Base-by-base conservation (phyloP, 2,113 vertebrate genomes). In the Scartelaos histophorus region DNA sequence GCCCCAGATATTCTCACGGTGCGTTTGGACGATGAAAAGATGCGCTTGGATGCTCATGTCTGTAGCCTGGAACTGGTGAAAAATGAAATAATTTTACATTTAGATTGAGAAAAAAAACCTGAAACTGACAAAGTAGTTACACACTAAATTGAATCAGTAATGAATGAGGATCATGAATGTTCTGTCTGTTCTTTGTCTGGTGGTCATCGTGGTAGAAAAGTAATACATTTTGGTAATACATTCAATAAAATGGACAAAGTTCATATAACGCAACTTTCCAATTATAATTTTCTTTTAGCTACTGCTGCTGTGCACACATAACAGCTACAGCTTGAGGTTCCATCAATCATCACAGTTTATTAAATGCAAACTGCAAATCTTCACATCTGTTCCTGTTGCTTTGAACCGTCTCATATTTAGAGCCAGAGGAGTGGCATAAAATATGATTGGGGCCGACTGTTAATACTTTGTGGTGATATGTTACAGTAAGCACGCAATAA, bases 1-100 rank as follows among this genome's bases (percentile, higher is more conserved):
- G 87, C 73, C 73, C 81, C 80, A 89, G 78, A 89, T 90, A 87
- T 74, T 81, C 66, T 70, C 71, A 76, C 72, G 15, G 61, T 76
- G 65, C 78, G 82, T 67, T 82, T 69, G 25, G 51, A 73, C 16
- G 56, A 70, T 68, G 67, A 64, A 66, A 34, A 73, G 69, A 21
- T 57, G 68, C 47, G 34, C 58, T 29, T 66, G 17, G 49, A 3
- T 45, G 21, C 71, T 21, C n/a, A 6, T 38, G 34, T 16, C 58
- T 61, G 29, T 38, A n/a, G 61, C 10, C 17, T 12, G 17, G 34
- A 19, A 10, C 7, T 38, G 34, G 17, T 38, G 4, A 61, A 13
- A 25, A 34, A 61, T 1, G 12, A 1, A 21, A 43, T 43, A 1
- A 43, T 43, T 43, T 43, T 43, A 38, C 35, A 7, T 38, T 38